These are phyloP conservation scores for Cephus pulcher DNA, from an alignment of 2,888 invertebrate species.

Conservation along the genomic window DNA sequence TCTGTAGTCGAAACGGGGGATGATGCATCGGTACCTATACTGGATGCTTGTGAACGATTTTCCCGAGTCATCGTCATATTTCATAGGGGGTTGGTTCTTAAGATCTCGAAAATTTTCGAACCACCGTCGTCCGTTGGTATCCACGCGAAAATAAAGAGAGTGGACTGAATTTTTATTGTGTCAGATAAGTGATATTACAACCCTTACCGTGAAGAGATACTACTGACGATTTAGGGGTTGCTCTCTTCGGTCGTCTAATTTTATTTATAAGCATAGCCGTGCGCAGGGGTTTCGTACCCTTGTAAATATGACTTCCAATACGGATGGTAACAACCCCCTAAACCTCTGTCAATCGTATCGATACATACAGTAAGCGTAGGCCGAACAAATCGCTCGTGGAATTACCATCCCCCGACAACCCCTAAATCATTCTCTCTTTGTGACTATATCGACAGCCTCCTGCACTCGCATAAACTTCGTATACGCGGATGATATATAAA, in stretches of 20 bases:
- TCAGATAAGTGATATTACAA: not conserved
- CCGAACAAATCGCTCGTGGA: constrained; percentile 56
- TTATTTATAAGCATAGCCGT: not conserved
- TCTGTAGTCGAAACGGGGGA: not conserved
- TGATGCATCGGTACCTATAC: not conserved
- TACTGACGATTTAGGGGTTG: not conserved
- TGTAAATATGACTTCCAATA: constrained; percentile 43
- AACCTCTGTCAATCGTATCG: constrained; percentile 45
- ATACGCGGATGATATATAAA: not conserved
- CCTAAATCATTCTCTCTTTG: constrained; percentile 44
- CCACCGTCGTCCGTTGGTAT: not conserved
- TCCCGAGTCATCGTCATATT: not conserved
- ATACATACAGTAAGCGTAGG: constrained; percentile 35
- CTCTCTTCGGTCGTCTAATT: not conserved
- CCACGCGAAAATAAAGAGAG: not conserved
- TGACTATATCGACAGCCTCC: not conserved
- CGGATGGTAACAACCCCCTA: constrained; percentile 12
- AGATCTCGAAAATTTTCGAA: not conserved
- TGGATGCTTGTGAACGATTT: not conserved
- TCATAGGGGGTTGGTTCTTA: not conserved
- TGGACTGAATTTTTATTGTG: not conserved
- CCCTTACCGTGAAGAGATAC: not conserved
- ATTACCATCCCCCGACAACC: constrained; percentile 43
- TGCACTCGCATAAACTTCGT: not conserved
- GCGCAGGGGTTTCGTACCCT: not conserved